Conservation (phyloP, 2,797 vertebrate species). For the Sebastes steindachneri region DNA sequence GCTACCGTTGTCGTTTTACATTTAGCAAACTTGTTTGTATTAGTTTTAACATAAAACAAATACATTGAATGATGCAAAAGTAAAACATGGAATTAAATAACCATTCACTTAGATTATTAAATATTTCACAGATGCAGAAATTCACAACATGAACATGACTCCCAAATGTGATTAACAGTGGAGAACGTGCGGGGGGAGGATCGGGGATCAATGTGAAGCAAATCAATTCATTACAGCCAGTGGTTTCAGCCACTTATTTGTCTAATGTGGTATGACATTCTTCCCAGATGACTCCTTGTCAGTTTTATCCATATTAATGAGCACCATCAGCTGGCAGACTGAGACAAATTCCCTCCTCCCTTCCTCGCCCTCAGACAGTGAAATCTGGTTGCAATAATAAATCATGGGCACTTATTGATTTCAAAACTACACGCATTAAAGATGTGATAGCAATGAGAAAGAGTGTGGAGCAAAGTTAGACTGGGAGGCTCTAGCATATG, state of each 20-base stretch:
- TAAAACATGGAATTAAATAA: conserved; percentile 2
- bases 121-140: conserved; percentile 50
- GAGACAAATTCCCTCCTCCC: conserved; percentile 49
- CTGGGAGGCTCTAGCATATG: background rate
- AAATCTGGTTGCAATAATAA: conserved; percentile 54
- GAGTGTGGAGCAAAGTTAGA: background rate
- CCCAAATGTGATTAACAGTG: conserved; percentile 68
- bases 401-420: conserved; percentile 60
- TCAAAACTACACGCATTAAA: conserved; percentile 22
- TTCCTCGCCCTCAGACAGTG: conserved; percentile 30
- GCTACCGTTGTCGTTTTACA: background rate
- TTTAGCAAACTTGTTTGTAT: background rate
- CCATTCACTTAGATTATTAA: conserved; percentile 25
- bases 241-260: conserved; percentile 78
- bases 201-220: conserved; percentile 59
- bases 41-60: background rate
- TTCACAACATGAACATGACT: conserved; percentile 51
- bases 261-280: conserved; percentile 79
- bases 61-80: background rate
- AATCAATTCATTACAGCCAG: conserved; percentile 74
- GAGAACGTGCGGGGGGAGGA: background rate
- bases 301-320: conserved; percentile 79
- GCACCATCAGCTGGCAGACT: conserved; percentile 61
- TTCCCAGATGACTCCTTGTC: conserved; percentile 73
- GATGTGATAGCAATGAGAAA: conserved; percentile 36